Base-by-base conservation (phyloP, 1,140 invertebrate genomes). In the Pachypeltis micranthus region DNA sequence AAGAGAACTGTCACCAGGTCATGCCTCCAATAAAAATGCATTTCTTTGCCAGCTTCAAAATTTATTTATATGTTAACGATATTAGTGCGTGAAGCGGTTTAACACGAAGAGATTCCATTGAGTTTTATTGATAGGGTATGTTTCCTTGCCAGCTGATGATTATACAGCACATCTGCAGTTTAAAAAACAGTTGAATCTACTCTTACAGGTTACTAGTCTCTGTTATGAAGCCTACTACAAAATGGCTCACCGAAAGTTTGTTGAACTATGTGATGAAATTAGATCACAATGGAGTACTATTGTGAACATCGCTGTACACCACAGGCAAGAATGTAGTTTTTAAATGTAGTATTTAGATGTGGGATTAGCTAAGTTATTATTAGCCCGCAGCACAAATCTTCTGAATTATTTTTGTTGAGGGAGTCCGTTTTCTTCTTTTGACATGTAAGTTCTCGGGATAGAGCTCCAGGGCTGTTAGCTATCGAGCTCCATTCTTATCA, bases 211-310 rank as follows among this genome's bases (percentile, higher is more conserved):
- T 4, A 21, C 3, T 19, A 62, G 60, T 25, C 24, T 98, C 44
- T 86, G 92, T 72, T 98, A 97, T 79, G 93, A 97, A 79, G 91
- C 93, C 0, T 97, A 96, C 75, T 85, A 90, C 67, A 75, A 83
- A 51, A 98, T 97, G 94, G 93, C 91, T 12, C 66, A 87, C 1
- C 91, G 90, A 71, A 82, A 87, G 68, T 85, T 96, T 80, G 80
- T 82, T 63, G 83, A 83, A 66, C 85, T 96, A 10, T 95, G 91
- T 73, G 67, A 75, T 0, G 78, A 86, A 58, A 79, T 90, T 12
- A 77, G 88, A 47, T 70, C 72, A 19, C 82, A 85, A 70, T 93
- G 88, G 88, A 72, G 76, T 0, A 74, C 81, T 34, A 75, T 93
- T n/a, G 77, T 84, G 64, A 80, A 88, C 69, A 89, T 92, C 66